phyloP scores from a whole-genome alignment of 2,888 invertebrate genomes.

The Cybosia mesomella region DNA sequence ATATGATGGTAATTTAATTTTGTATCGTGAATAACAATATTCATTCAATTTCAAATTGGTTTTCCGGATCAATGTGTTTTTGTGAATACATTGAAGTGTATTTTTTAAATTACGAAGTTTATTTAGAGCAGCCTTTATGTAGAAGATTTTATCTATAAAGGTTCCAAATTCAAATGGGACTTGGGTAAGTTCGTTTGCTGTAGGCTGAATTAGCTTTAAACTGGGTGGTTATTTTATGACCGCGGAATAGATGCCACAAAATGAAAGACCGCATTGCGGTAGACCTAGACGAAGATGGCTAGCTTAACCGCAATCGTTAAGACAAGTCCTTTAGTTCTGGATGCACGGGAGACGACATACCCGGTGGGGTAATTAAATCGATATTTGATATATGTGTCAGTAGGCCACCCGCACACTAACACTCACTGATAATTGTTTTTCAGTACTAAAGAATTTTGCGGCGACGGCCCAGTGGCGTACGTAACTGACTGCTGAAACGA shows the following conservation, averaged over 20 bases:
- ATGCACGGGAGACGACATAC: not conserved
- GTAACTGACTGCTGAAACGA: too few relatives aligned
- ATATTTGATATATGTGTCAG: not conserved
- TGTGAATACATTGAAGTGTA: not conserved
- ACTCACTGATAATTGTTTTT: too few relatives aligned
- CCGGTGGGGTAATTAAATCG: not conserved
- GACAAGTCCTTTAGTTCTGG: not conserved
- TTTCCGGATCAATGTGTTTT: not conserved
- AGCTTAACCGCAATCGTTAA: not conserved
- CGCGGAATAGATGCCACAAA: not conserved
- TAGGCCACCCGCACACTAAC: too few relatives aligned
- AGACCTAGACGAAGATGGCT: conserved; percentile 1
- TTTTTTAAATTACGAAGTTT: not conserved
- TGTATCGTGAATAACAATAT: not conserved
- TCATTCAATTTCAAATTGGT: not conserved
- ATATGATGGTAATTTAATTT: not conserved
- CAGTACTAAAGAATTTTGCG: too few relatives aligned
- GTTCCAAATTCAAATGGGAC: not conserved
- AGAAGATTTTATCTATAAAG: not conserved
- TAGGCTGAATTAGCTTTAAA: not conserved
- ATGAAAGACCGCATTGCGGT: conserved; percentile 1
- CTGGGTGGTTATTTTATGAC: not conserved
- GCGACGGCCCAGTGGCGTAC: too few relatives aligned
- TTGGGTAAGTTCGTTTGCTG: not conserved
- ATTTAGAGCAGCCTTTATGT: not conserved